Evolutionary conservation across 2,888 invertebrate species (phyloP).

Genomic region (Drosophila lacicola): DNA sequence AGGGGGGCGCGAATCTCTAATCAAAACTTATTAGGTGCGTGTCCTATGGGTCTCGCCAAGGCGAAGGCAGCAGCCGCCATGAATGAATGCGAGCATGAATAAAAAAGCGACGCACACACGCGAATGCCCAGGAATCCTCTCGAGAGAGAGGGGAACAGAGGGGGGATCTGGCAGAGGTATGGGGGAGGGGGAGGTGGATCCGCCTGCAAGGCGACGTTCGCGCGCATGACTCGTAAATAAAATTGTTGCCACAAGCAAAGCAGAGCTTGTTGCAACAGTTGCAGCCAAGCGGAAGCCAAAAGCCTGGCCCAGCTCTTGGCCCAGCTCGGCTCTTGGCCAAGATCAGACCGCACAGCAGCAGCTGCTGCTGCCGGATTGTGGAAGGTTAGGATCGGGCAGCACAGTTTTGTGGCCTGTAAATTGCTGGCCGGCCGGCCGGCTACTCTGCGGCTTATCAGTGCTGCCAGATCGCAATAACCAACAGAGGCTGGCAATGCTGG

Average conservation of each 20-base stretch:
- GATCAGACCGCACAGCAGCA: slow-evolving; percentile 69
- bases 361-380: slow-evolving; percentile 51
- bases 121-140: slow-evolving; percentile 24
- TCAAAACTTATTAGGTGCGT: slow-evolving; percentile 75
- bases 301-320: slow-evolving; percentile 20
- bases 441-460: slow-evolving; percentile 59
- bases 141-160: neutral
- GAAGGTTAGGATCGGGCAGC: slow-evolving; percentile 66
- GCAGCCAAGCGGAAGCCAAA: slow-evolving; percentile 59
- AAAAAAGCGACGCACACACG: slow-evolving; percentile 39
- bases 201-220: slow-evolving; percentile 65
- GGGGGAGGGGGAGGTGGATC: neutral
- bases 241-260: slow-evolving; percentile 74
- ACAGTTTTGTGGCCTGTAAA: slow-evolving; percentile 51
- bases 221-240: slow-evolving; percentile 81
- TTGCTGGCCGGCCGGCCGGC: slow-evolving; percentile 27
- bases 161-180: neutral
- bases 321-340: slow-evolving; percentile 37
- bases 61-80: slow-evolving; percentile 35
- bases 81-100: slow-evolving; percentile 67
- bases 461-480: slow-evolving; percentile 54
- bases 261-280: slow-evolving; percentile 21
- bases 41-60: slow-evolving; percentile 38
- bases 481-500: slow-evolving; percentile 36
- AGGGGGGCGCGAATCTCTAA: slow-evolving; percentile 36